Evolutionary conservation across 1,140 invertebrate species (phyloP), one percentile per base, ranked within the genome.

Genomic region (Argopecten irradians): DNA sequence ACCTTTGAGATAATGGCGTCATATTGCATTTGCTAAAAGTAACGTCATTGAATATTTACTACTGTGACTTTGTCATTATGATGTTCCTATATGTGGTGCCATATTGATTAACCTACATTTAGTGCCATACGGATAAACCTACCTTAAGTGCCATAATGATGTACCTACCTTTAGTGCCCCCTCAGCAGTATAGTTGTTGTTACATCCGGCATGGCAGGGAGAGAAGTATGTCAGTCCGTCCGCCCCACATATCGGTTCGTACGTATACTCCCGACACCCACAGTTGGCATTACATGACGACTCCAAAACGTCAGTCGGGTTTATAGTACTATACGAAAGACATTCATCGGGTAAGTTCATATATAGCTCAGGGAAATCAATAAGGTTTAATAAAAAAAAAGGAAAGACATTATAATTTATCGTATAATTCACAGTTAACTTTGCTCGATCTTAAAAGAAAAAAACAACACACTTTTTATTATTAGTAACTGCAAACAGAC

Each of bases 201-300:
- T 86, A 89, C 98, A 99, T 34, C 98, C 98, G 82, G 98, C 98
- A 96, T 98, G 98, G 96, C 98, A 99, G 11, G 98, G 98, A 46
- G 97, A 97, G 93, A 97, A 97, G 95, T 98, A 99, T 0, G 98
- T 98, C 84, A 98, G 96, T 14, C 98, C 98, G 95, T 98, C 98
- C 86, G 89, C 90, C 16, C 95, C 95, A 90, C 95, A 96, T 11
- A 96, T 90, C 1, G 95, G 95, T 84, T 94, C 93, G 87, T 90
- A 93, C 16, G 85, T 22, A 14, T 86, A 39, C 34, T 55, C 87
- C 14, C 82, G 87, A 86, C 93, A 93, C 9, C 34, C 28, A 88
- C 93, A 93, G 71, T 46, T 87, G 8, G 33, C 88, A 35, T 92
- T 93, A 87, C 93, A 93, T 7, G 46, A 32, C 13, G 85, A 84